Percentiles rank a stretch among this genome's conserved stretches.
These are phyloP conservation scores for Collichthys lucidus DNA, from an alignment of 2,113 vertebrate genomes.

Conservation along the genomic window DNA sequence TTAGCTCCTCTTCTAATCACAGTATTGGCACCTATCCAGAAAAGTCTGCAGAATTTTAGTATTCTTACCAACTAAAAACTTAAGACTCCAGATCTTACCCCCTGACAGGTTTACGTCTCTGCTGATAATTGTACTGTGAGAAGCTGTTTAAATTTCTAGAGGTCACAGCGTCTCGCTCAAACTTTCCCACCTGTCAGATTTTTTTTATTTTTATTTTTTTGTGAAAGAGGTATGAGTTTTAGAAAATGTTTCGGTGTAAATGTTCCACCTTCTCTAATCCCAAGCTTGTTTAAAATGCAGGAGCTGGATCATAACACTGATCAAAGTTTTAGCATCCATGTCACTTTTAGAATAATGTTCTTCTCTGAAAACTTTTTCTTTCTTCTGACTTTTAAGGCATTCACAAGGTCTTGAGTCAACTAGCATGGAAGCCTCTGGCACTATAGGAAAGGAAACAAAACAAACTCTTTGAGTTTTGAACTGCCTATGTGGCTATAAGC, in stretches of 20 bases:
- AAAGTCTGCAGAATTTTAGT: constrained; percentile 14
- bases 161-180: constrained; percentile 22
- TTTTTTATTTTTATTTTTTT: constrained; percentile 44
- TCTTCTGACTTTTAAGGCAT: constrained; percentile 5
- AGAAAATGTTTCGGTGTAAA: constrained; percentile 6
- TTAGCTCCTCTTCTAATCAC: constrained; percentile 23
- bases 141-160: constrained; percentile 28
- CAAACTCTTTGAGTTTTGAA: background rate
- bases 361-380: background rate
- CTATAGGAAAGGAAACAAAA: background rate
- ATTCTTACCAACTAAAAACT: constrained; percentile 19
- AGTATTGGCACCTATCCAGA: constrained; percentile 20
- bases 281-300: constrained; percentile 34
- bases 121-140: constrained; percentile 30
- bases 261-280: constrained; percentile 26
- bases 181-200: constrained; percentile 22
- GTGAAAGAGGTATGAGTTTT: background rate
- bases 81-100: constrained; percentile 38
- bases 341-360: constrained; percentile 31
- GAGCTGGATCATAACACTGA: constrained; percentile 17
- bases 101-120: constrained; percentile 44
- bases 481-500: background rate
- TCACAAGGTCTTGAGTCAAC: background rate
- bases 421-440: background rate
- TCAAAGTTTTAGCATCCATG: constrained; percentile 31